Percentiles rank a stretch among this genome's conserved stretches.
These are phyloP conservation scores for Minunthozetes semirufus DNA, from an alignment of 2,888 invertebrate species.

Conservation along the genomic window DNA sequence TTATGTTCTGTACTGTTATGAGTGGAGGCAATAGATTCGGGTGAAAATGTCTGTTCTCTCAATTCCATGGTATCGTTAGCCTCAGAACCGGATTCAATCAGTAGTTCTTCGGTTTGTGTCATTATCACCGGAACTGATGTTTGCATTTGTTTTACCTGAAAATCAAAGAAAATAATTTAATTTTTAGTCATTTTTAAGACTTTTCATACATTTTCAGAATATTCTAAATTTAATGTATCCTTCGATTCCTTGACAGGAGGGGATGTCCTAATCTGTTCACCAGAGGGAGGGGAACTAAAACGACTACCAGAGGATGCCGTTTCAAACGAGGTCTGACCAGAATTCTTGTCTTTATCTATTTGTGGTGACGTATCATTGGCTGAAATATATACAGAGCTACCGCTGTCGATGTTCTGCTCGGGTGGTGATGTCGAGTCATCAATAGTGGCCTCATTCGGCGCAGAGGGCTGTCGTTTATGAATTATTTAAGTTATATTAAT, in stretches of 20 bases:
- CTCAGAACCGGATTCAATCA: neutral
- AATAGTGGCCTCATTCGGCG: neutral
- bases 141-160: neutral
- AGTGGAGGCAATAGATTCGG: constrained; percentile 2
- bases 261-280: neutral
- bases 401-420: constrained; percentile 17
- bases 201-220: neutral
- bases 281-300: constrained; percentile 20
- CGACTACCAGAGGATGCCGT: constrained; percentile 9
- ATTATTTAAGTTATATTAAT: too few species aligned
- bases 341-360: constrained; percentile 12
- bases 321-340: constrained; percentile 17
- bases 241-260: neutral
- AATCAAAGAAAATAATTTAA: neutral
- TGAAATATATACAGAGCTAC: constrained; percentile 9
- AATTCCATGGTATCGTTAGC: neutral
- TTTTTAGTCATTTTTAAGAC: neutral
- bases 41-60: neutral
- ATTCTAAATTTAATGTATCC: neutral
- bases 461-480: neutral
- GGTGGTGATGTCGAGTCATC: constrained; percentile 4
- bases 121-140: neutral
- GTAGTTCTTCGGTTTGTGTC: neutral
- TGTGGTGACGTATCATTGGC: neutral
- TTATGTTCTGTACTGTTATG: constrained; percentile 5